Evolutionary conservation across 2,888 invertebrate genomes (phyloP), one percentile per base, ranked within the genome.

Genomic region (Drosophila rubida): DNA sequence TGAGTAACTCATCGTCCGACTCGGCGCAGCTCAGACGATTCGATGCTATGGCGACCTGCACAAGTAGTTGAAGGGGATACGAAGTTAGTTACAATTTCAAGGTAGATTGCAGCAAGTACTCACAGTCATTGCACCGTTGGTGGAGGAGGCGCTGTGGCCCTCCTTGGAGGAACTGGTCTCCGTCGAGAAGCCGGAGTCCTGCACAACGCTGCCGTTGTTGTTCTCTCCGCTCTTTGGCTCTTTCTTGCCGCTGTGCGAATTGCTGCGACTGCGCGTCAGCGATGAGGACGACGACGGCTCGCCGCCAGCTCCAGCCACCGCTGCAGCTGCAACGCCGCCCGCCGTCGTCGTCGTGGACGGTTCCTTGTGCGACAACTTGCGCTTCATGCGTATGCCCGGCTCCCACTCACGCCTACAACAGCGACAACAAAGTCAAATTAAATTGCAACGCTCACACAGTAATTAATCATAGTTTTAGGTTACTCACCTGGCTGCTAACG

Each of bases 151-250:
- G 90, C 94, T 94, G 88, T 96, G 96, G 73, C 96, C 95, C 90
- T 95, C 95, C 91, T 95, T 95, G 87, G 95, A 96, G 88, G 95
- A 95, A 55, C 96, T 96, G 53, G 96, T 96, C 92, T 97, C 97
- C 67, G 97, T 97, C 91, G 97, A 97, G 93, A 97, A 97, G 58
- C 97, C 97, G 49, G 97, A 97, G 92, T 97, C 97, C 90, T 95
- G 95, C 22, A 95, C 94, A 68, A 94, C 94, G 59, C 94, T 94
- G 41, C 93, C 93, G 76, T 93, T 93, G 66, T 93, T 93, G 66
- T 93, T 93, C 80, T 92, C 92, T 70, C 93, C 94, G 83, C 94
- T 94, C 90, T 94, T 95, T 93, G 91, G 94, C 93, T 93, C 93
- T 90, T 95, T 90, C 92, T 93, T 93, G 76, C 93, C 93, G 90